Base-by-base conservation (phyloP, 2,888 invertebrate genomes). In the Leptinotarsa peninsularis region DNA sequence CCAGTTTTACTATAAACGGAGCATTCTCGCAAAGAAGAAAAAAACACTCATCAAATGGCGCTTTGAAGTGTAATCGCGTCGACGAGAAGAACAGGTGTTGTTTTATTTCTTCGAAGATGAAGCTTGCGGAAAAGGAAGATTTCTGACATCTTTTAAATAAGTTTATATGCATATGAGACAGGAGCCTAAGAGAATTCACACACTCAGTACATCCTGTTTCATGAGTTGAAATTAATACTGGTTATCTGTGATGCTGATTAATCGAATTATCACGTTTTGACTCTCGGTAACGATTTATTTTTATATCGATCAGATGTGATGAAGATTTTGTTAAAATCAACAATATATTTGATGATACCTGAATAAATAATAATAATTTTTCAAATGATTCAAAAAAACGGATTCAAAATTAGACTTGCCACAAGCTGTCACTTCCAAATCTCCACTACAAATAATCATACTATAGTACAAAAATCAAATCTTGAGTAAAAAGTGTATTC, bases 1-100 rank as follows among this genome's bases (percentile, higher is more conserved):
- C 77, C 79, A 77, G 77, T 77, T 79, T 78, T 74, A 72, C 80
- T 80, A 79, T 81, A 81, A 81, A 81, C 76, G 80, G 81, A 77
- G 73, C 80, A 80, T 23, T 72, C 66, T 69, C 49, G 72, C 69
- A 66, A 33, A 72, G 49, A 58, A 72, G 66, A 60, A 52, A 58
- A 56, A 69, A 58, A 63, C 27, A 43, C n/a, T 43, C 63, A 43
- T 63, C 63, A 58, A 49, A 21, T 70, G 74, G 71, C 71, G 74
- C 66, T 74, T 49, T 50, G 33, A 67, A 60, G 74, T 67, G 58
- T 71, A 49, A 54, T 49, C 70, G 52, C 58, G 70, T 72, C 76
- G 66, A 72, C 72, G 66, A 67, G 70, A 72, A 73, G 76, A 73
- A 72, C 75, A 72, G 75, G 76, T 76, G 73, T 71, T 23, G 72